A percentile compares a stretch with the other conserved stretches of the same genome.
Conservation (phyloP, 2,888 invertebrate genomes). For the Schrankia costaestrigalis region DNA sequence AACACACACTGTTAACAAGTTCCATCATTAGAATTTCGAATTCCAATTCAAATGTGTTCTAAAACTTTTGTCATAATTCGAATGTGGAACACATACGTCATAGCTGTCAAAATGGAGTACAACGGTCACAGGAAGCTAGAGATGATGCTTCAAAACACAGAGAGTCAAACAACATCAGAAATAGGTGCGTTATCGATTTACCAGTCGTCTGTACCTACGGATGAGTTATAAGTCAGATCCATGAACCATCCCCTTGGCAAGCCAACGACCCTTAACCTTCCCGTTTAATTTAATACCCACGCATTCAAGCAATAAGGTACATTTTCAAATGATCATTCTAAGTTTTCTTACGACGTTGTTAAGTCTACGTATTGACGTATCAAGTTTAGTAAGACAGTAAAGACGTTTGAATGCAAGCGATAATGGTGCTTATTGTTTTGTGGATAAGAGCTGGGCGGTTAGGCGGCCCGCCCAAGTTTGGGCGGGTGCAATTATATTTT, state of each 20-base stretch:
- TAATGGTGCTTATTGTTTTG: slow-evolving; percentile 55
- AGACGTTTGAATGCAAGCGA: slow-evolving; percentile 51
- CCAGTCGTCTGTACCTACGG: slow-evolving; percentile 59
- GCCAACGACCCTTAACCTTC: slow-evolving; percentile 52
- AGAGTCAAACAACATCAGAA: slow-evolving; percentile 49
- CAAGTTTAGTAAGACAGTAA: slow-evolving; percentile 70
- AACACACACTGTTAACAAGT: no score
- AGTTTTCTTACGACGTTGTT: slow-evolving; percentile 66
- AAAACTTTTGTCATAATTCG: no score
- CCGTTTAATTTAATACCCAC: slow-evolving; percentile 30
- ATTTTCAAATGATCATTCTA: slow-evolving; percentile 51
- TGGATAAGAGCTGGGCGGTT: slow-evolving; percentile 46
- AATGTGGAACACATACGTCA: no score
- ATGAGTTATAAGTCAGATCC: slow-evolving; percentile 68
- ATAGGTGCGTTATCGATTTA: slow-evolving; percentile 69
- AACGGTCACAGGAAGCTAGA: no score
- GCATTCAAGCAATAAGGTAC: slow-evolving; percentile 44
- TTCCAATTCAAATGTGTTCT: no score
- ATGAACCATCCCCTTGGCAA: slow-evolving; percentile 45
- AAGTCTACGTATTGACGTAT: slow-evolving; percentile 59
- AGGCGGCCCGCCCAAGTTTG: slow-evolving; percentile 63
- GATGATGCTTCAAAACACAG: slow-evolving; percentile 22
- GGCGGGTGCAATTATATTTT: slow-evolving; percentile 72
- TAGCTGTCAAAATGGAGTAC: no score
- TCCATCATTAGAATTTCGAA: no score